Base-by-base conservation (phyloP, 2,888 invertebrate genomes). In the Erpobdella octoculata region DNA sequence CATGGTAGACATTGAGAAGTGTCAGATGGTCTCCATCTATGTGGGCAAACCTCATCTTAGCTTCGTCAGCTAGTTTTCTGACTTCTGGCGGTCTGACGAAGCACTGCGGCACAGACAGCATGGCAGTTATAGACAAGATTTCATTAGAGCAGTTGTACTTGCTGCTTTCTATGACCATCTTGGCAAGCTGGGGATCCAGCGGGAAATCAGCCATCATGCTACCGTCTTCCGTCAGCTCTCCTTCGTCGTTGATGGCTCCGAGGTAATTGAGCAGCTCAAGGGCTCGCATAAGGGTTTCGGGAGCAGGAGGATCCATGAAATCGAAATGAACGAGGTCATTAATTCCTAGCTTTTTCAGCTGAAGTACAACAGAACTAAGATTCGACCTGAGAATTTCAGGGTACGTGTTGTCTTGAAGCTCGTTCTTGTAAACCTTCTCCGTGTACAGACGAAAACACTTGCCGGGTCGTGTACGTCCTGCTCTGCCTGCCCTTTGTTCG, bases 241-340 rank as follows among this genome's bases (percentile, higher is more conserved):
- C 83, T 74, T 83, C 83, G 73, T 95, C 92, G 81, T 99, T 98
- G 15, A 99, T 86, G 0, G 98, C 98, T 46, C 93, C 93, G 2
- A 99, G 86, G 5, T 95, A 96, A 84, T 98, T 96, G 75, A 99
- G 85, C 78, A 95, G 93, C 80, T 97, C 96, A 77, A 99, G 85
- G 21, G 98, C 98, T 89, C 95, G 94, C 73, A 98, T 93, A 76
- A 99, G 87, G 0, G 95, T 93, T 85, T 97, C 95, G 28, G 94
- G 93, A 0, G 98, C 96, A 33, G 98, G 98, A 0, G 97, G 93
- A 84, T 99, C 98, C 98, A 99, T 99, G 85, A 99, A 99, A 86
- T 98, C 97, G 83, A 99, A 99, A 82, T 94, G 92, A 31, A 99
- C 85, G 70, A 99, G 86, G 85, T 98, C 97, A 82, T 98, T 97